Conservation (phyloP, 2,797 vertebrate species). For the Octomys mimax region DNA sequence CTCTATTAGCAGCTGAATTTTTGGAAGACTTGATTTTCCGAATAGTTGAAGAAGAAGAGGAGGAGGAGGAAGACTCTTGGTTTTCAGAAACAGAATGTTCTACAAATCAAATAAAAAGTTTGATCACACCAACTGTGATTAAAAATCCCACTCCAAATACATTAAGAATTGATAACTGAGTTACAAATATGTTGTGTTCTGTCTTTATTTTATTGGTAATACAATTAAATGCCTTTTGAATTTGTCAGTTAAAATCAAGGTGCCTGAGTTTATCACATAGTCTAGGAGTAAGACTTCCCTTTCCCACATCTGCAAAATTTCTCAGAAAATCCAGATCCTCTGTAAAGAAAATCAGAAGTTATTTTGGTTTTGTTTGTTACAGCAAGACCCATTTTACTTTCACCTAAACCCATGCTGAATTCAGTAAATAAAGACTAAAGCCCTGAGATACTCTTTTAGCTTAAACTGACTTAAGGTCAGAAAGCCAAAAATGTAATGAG, state of each 20-base stretch:
- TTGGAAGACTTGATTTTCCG: constrained; percentile 86
- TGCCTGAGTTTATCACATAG: neutral
- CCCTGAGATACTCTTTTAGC: constrained; percentile 8
- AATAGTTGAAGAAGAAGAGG: constrained; percentile 84
- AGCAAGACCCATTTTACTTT: constrained; percentile 29
- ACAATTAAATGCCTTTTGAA: constrained; percentile 28
- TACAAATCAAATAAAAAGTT: constrained; percentile 84
- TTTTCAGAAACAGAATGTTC: constrained; percentile 87
- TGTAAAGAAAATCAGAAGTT: neutral
- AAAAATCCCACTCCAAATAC: constrained; percentile 43
- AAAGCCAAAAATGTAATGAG: constrained; percentile 63
- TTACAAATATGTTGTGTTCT: constrained; percentile 6
- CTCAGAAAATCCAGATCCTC: constrained; percentile 57
- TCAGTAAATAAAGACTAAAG: constrained; percentile 51
- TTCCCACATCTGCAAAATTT: constrained; percentile 49
- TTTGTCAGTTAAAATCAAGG: constrained; percentile 33
- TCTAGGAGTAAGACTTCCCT: constrained; percentile 8
- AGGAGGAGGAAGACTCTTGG: constrained; percentile 84
- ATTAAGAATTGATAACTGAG: constrained; percentile 52
- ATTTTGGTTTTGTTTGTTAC: neutral
- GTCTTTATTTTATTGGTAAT: constrained; percentile 26
- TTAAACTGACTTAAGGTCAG: constrained; percentile 46
- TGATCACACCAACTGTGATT: constrained; percentile 80
- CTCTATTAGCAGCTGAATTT: constrained; percentile 85
- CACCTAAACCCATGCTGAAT: neutral